Evolutionary conservation across 2,113 vertebrate species (phyloP).

Genomic region (Hippocampus comes): DNA sequence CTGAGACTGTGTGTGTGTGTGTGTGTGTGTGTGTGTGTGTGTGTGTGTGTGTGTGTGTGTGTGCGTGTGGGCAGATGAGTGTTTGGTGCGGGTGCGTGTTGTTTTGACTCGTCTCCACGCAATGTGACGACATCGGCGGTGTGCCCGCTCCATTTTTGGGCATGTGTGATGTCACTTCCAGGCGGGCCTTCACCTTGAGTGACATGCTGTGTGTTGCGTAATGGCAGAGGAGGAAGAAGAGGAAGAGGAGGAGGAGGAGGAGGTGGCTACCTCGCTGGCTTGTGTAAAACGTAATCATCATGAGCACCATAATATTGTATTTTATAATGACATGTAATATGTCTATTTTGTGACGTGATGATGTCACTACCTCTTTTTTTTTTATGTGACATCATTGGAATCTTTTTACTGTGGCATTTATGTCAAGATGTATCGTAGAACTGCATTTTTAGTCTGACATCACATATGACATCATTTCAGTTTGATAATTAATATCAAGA

Average conservation of each 20-base stretch:
- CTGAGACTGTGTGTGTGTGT: neutral
- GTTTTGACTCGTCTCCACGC: conserved; percentile 5
- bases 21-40: conserved; percentile 13
- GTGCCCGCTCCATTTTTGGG: conserved; percentile 48
- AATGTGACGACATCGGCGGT: conserved; percentile 50
- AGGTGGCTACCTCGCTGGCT: neutral
- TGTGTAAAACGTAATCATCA: neutral
- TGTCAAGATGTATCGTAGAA: too few relatives aligned
- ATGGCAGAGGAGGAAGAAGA: conserved; percentile 11
- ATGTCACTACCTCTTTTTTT: too few relatives aligned
- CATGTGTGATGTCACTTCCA: conserved; percentile 51
- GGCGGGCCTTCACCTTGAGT: conserved; percentile 52
- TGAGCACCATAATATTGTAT: too few relatives aligned
- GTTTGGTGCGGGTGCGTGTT: conserved; percentile 3
- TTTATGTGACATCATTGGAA: too few relatives aligned
- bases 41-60: conserved; percentile 24
- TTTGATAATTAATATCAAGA: too few relatives aligned
- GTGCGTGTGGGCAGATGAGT: neutral
- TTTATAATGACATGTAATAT: too few relatives aligned
- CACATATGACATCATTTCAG: too few relatives aligned
- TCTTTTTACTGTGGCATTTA: too few relatives aligned
- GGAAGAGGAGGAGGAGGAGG: neutral
- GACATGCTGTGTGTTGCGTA: conserved; percentile 49
- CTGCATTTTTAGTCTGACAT: too few relatives aligned
- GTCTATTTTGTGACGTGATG: too few relatives aligned